Percentiles rank a stretch among this genome's conserved stretches.
Evolutionary conservation across 2,888 invertebrate genomes (phyloP).

Genomic region (Oeneis ivallda): DNA sequence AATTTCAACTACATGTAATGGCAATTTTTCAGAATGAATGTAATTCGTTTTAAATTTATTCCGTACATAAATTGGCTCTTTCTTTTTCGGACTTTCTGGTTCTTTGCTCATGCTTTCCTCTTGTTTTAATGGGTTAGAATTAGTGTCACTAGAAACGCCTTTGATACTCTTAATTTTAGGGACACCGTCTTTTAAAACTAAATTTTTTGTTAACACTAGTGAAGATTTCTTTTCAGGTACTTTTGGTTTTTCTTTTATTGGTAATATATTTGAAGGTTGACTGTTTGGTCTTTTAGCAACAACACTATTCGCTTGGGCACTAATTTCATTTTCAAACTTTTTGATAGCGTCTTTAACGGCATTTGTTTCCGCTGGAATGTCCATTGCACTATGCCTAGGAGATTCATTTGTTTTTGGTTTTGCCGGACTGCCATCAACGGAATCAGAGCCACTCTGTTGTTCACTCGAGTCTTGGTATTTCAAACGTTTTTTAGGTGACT

Average conservation of each 20-base stretch:
- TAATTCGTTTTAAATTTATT: constrained; percentile 76
- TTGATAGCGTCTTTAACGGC: constrained; percentile 71
- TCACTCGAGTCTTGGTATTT: constrained; percentile 65
- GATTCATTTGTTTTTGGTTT: constrained; percentile 46
- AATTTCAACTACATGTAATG: constrained; percentile 71
- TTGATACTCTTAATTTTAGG: constrained; percentile 77
- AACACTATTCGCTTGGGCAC: constrained; percentile 59
- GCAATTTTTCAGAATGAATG: constrained; percentile 71
- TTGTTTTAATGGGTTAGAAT: constrained; percentile 44
- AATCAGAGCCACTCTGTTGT: constrained; percentile 67
- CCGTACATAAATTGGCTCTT: constrained; percentile 68
- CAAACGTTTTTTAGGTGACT: constrained; percentile 67
- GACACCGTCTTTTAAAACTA: constrained; percentile 77
- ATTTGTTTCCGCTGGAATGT: constrained; percentile 51
- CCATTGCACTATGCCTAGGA: constrained; percentile 44
- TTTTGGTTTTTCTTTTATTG: constrained; percentile 79
- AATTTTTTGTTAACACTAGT: constrained; percentile 76
- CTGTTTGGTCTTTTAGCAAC: constrained; percentile 64
- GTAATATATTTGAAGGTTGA: constrained; percentile 54
- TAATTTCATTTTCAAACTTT: constrained; percentile 77
- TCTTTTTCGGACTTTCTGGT: constrained; percentile 51
- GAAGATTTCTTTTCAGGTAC: constrained; percentile 83
- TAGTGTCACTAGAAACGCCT: constrained; percentile 48
- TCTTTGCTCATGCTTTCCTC: constrained; percentile 41
- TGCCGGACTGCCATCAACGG: constrained; percentile 64